Evolutionary conservation across 2,888 invertebrate genomes (phyloP).

Genomic region (Rugalucina vietnamica): DNA sequence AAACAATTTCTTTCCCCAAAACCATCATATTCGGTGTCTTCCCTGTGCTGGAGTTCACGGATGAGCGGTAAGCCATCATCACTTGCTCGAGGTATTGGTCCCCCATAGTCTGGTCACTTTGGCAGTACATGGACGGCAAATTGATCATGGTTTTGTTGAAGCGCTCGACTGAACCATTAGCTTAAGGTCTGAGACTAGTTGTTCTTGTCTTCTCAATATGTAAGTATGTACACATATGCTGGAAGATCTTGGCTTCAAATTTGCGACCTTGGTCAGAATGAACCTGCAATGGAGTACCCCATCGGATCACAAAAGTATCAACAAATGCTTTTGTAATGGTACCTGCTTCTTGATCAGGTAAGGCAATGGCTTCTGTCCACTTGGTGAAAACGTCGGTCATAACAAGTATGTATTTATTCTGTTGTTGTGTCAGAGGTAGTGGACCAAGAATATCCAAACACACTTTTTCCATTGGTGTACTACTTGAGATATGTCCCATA

Average conservation of each 20-base stretch:
- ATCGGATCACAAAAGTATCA: not conserved
- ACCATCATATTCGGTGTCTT: no score
- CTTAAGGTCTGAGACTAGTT: not conserved
- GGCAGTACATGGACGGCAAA: not conserved
- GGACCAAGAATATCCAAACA: not conserved
- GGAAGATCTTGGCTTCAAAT: not conserved
- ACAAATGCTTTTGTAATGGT: not conserved
- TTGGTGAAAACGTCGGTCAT: not conserved
- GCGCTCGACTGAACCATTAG: not conserved
- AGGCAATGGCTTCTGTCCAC: not conserved
- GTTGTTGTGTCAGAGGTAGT: not conserved
- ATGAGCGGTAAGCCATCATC: not conserved
- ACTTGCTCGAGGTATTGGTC: not conserved
- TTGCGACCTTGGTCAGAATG: not conserved
- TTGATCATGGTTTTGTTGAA: not conserved
- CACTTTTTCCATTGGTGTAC: not conserved
- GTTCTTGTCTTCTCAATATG: not conserved
- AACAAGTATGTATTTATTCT: not conserved
- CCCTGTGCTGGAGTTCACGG: not conserved
- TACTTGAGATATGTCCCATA: not conserved
- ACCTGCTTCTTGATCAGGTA: constrained; percentile 19
- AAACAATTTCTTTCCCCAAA: no score
- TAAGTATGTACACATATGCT: not conserved
- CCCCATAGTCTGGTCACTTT: not conserved
- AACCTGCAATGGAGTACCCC: constrained; percentile 5